Conservation (phyloP, 2,113 vertebrate species). For the Lophura nycthemera region DNA sequence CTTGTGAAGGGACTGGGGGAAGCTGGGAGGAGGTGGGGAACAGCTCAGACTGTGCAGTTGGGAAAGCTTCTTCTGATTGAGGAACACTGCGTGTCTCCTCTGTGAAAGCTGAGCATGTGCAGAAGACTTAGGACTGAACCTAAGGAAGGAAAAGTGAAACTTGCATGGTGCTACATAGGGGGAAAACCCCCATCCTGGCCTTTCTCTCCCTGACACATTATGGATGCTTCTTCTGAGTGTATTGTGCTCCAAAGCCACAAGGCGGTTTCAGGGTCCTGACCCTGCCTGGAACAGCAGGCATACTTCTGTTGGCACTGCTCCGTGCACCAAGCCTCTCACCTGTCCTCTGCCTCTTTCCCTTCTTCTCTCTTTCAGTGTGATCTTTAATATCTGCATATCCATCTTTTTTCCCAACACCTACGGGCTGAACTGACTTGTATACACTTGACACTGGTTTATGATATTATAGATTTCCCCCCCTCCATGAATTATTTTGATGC, state of each 20-base stretch:
- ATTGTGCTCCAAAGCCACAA: background rate
- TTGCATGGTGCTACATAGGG: background rate
- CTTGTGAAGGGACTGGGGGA: background rate
- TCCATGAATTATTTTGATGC: background rate
- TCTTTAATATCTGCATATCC: background rate
- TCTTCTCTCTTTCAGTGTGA: background rate
- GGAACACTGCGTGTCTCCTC: background rate
- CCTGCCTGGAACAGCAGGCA: background rate
- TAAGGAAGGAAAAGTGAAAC: background rate
- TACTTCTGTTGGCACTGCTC: background rate
- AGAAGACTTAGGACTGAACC: background rate
- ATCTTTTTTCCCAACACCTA: background rate
- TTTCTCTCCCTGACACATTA: background rate
- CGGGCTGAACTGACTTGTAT: no score
- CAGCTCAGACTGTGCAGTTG: background rate
- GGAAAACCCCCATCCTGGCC: background rate
- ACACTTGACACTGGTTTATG: background rate
- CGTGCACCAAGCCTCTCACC: accelerated
- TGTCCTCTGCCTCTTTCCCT: background rate
- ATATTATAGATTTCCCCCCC: background rate
- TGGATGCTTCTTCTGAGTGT: background rate
- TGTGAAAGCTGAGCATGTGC: background rate
- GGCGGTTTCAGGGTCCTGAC: background rate
- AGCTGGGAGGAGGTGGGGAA: background rate
- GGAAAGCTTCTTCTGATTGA: background rate